Conservation (phyloP, 35 echinoderm and acorn worm species). For the Stichopus chloronotus region DNA sequence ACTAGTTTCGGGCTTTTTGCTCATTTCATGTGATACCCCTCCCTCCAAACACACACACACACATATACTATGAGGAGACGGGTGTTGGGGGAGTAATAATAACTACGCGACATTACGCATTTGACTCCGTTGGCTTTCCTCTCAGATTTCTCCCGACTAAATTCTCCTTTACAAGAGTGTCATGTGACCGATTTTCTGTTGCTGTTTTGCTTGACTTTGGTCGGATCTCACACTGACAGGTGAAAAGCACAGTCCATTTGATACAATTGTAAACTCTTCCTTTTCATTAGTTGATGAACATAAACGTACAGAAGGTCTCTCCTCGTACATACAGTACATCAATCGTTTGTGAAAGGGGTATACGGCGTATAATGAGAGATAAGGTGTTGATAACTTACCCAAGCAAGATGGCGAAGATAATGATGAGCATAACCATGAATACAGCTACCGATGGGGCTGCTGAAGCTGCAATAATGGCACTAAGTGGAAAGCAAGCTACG, state of each 20-base stretch:
- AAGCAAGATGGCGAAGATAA: slow-evolving; percentile 22
- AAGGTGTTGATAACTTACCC: background rate
- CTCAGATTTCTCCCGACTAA: no score
- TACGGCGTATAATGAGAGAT: background rate
- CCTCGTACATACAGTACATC: no score
- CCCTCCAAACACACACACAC: background rate
- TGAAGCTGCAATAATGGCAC: slow-evolving; percentile 13
- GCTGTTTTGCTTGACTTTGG: background rate
- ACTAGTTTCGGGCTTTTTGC: background rate
- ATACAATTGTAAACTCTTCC: background rate
- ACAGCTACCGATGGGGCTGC: slow-evolving; percentile 20
- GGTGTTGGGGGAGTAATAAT: no score
- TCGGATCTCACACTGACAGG: background rate
- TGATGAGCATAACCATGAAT: slow-evolving; percentile 4
- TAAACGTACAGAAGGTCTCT: no score
- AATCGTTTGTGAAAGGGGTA: background rate
- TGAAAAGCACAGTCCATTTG: background rate
- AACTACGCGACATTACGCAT: no score
- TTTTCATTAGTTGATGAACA: background rate
- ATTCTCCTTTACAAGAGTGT: no score
- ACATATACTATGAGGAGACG: no score
- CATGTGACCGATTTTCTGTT: background rate
- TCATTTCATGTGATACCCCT: background rate
- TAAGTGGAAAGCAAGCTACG: slow-evolving; percentile 27
- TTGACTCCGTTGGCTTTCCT: no score